Percentiles rank a stretch among this genome's conserved stretches.
phyloP scores from a whole-genome alignment of 2,797 vertebrate genomes.

The Spinibarbus caldwelli region DNA sequence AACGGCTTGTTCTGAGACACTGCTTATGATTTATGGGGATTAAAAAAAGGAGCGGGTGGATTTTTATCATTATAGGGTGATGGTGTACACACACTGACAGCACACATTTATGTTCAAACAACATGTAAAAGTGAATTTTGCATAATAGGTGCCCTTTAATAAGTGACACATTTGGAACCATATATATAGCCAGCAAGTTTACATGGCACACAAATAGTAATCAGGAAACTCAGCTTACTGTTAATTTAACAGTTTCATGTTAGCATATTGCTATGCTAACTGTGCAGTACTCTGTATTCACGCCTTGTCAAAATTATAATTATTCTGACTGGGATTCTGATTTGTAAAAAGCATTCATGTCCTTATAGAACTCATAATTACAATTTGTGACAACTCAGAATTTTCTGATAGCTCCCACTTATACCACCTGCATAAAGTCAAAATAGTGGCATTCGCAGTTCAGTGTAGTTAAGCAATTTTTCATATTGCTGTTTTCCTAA shows the following conservation, averaged over 20 bases:
- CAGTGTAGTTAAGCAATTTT: too few relatives aligned
- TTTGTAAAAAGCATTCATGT: neutral
- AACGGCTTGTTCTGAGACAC: too few relatives aligned
- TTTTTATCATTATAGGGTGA: too few relatives aligned
- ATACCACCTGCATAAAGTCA: neutral
- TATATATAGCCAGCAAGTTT: neutral
- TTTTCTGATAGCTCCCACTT: neutral
- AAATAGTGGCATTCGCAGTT: neutral
- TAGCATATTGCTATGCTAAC: neutral
- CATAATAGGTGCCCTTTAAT: too few relatives aligned
- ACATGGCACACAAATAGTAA: neutral
- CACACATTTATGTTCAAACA: too few relatives aligned
- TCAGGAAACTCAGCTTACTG: neutral
- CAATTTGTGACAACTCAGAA: neutral
- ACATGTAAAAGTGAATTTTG: too few relatives aligned
- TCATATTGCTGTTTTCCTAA: neutral
- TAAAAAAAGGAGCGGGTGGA: too few relatives aligned
- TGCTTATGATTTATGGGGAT: too few relatives aligned
- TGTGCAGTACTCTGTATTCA: neutral
- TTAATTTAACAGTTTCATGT: neutral
- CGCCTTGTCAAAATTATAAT: neutral
- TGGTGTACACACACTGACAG: too few relatives aligned
- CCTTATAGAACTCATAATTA: neutral
- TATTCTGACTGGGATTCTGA: neutral
- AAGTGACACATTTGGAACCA: neutral